Conservation (phyloP, 1,140 invertebrate genomes). For the Caenorhabditis brenneri region DNA sequence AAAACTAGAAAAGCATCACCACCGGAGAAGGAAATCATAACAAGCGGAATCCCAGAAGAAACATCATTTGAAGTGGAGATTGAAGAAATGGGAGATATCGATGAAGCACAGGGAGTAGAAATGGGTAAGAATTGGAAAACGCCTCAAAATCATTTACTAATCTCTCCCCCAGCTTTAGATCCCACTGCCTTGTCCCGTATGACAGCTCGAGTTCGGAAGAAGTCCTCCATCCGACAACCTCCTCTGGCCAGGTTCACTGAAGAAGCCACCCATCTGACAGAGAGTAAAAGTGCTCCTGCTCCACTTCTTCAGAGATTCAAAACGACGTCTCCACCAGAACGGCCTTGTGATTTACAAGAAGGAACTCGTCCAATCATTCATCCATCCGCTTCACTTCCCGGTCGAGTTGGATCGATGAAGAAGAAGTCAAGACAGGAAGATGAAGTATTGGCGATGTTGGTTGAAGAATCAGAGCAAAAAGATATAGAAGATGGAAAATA, state of each 20-base stretch:
- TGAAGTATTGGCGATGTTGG: not conserved
- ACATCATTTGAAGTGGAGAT: conserved; percentile 29
- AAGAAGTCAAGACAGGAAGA: not conserved
- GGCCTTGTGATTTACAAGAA: not conserved
- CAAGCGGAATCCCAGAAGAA: conserved; percentile 11
- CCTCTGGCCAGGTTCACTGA: not conserved
- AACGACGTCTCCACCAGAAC: not conserved
- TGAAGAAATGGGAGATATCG: conserved; percentile 24
- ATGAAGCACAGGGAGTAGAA: conserved; percentile 12
- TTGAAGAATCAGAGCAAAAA: not conserved
- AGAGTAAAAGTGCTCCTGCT: not conserved
- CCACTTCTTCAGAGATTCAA: not conserved
- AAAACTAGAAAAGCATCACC: not conserved
- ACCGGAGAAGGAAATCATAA: not conserved
- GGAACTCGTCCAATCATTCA: not conserved
- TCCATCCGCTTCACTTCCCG: not conserved
- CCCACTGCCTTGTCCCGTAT: conserved; percentile 23
- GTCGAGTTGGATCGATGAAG: not conserved
- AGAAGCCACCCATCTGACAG: not conserved
- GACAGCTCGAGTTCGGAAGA: not conserved
- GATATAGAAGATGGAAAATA: not conserved
- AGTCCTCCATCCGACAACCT: not conserved
- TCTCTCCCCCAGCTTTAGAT: not conserved
- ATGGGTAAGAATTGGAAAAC: not conserved
- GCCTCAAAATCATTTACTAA: not conserved